phyloP scores from a whole-genome alignment of 2,113 vertebrate species.

The human (Homo sapiens) region GRCh38 chr17:77882501-77883000 shows the following conservation, averaged over 20 bases:
- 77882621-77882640: rapidly evolving
- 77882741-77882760: rapidly evolving
- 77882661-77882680: not conserved
- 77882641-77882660: not conserved
- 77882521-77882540: rapidly evolving
- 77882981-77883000: not conserved
- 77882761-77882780: rapidly evolving
- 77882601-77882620: not conserved
- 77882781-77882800: rapidly evolving
- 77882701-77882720: no score
- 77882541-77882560: not conserved
- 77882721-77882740: no score
- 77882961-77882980: not conserved
- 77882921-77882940: not conserved
- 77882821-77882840: not conserved
- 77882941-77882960: not conserved
- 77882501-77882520: not conserved
- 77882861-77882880: not conserved
- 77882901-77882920: not conserved
- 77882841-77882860: not conserved
- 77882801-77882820: not conserved
- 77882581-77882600: not conserved
- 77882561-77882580: not conserved
- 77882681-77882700: not conserved
- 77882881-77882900: not conserved